Conservation (phyloP, 2,797 vertebrate species). For the Amblyraja radiata region DNA sequence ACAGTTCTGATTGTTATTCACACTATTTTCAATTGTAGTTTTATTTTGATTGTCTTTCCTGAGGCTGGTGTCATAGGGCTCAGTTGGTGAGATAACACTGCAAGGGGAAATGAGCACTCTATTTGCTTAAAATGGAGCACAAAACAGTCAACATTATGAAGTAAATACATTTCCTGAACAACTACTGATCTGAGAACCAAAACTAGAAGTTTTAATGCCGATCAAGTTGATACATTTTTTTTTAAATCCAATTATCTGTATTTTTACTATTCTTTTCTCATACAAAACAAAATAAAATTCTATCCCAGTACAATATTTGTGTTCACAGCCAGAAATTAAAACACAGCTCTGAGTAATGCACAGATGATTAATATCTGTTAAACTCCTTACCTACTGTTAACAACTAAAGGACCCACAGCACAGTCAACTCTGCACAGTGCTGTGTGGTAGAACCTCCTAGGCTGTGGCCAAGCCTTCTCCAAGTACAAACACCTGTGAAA, state of each 20-base stretch:
- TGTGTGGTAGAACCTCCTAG: constrained; percentile 74
- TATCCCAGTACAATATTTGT: constrained; percentile 36
- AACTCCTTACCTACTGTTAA: constrained; percentile 64
- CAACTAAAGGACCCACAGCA: constrained; percentile 64
- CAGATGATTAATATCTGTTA: constrained; percentile 70
- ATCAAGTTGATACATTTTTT: not conserved
- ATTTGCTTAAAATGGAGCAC: not conserved
- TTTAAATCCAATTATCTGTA: not conserved
- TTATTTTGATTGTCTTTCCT: not conserved
- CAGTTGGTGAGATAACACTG: not conserved
- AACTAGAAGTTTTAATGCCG: not conserved
- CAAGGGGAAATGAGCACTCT: not conserved
- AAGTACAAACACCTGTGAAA: constrained; percentile 97
- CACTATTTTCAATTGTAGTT: not conserved
- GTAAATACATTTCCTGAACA: not conserved
- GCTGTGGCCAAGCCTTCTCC: constrained; percentile 75
- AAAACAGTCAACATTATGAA: not conserved
- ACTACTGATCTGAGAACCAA: not conserved
- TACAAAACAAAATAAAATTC: constrained; percentile 33
- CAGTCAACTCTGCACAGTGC: constrained; percentile 64
- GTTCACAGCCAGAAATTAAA: constrained; percentile 35
- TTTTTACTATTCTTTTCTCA: constrained; percentile 27
- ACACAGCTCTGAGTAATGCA: constrained; percentile 59
- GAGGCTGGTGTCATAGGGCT: too few relatives aligned
- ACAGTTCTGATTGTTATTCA: not conserved